Evolutionary conservation across 1,140 invertebrate species (phyloP), one percentile per base, ranked within the genome.

Genomic region (Mesaphorura yosii): DNA sequence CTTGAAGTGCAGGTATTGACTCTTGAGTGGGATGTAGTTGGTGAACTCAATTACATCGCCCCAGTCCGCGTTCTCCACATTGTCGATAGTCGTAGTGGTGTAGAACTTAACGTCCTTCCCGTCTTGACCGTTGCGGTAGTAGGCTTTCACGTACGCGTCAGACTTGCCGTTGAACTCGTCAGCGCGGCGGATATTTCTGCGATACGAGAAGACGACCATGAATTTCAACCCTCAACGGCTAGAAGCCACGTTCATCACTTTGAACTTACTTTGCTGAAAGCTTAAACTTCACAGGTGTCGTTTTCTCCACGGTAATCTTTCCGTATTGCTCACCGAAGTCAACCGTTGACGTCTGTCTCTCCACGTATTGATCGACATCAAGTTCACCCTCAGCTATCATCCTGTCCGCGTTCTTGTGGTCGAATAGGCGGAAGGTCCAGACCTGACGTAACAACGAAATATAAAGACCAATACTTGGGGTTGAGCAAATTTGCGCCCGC

Each of bases 41-140:
- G 28, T 15, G 48, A 57, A 57, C 28, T 57, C 55, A 41, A 57
- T 52, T 7, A 40, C 20, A 7, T 57, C 49, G 20, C 37, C 27
- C 55, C 55, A 57, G 29, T 41, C 40, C 22, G 55, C 49, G 26
- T 57, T 40, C 28, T 34, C 45, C 12, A 52, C 50, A 28, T 57
- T 57, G 23, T 57, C 55, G n/a, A 57, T 57, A 3, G 45, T 48
- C 3, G 39, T 25, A 2, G 55, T 57, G 34, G 55, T 57, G 4
- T 41, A 55, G 38, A 52, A 57, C 27, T 52, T 52, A 4, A 10
- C 52, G 17, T 57, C 49, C 12, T 46, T 26, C n/a, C 55, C 55
- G n/a, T 50, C 25, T 20, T 51, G 20, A 1, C 55, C 55, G 3
- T 34, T n/a, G 14, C 50, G 19, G 34, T 27, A 57, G 45, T 57